Percentiles rank a stretch among this genome's conserved stretches.
Evolutionary conservation across 2,888 invertebrate species (phyloP).

Genomic region (Ectobius pallidus): DNA sequence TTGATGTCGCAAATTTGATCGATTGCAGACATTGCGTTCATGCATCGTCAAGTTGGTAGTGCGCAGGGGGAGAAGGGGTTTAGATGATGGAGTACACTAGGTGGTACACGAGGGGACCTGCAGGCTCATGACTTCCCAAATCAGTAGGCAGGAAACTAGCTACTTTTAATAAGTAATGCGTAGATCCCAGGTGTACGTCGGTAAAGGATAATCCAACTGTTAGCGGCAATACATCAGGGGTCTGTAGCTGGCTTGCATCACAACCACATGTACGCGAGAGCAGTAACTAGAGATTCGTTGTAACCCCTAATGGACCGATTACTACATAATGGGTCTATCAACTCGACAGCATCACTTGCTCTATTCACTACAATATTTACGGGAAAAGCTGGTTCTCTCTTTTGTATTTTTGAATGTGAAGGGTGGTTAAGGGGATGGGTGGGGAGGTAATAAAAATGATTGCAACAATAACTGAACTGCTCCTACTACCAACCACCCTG

Average conservation of each 20-base stretch:
- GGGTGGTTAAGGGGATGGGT: too few relatives aligned
- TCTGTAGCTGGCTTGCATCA: background rate
- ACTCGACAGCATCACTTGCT: background rate
- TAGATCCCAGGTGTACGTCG: slow-evolving; percentile 8
- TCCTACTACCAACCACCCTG: too few relatives aligned
- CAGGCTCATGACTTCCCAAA: too few relatives aligned
- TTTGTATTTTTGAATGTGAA: too few relatives aligned
- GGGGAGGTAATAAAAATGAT: background rate
- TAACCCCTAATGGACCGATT: slow-evolving; percentile 16
- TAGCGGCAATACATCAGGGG: slow-evolving; percentile 3
- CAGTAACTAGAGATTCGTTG: background rate
- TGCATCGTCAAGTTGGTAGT: too few relatives aligned
- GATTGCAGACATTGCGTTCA: background rate
- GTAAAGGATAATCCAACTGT: slow-evolving; percentile 8
- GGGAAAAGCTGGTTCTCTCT: background rate
- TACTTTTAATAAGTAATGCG: slow-evolving; percentile 16
- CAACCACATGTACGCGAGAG: background rate
- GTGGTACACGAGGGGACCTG: too few relatives aligned
- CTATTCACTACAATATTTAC: slow-evolving; percentile 4
- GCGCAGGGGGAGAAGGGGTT: background rate
- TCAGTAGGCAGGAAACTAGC: too few relatives aligned
- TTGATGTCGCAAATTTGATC: background rate
- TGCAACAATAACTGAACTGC: background rate
- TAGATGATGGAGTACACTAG: background rate
- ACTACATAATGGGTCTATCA: slow-evolving; percentile 18